Percentiles rank a stretch among this genome's conserved stretches.
phyloP scores from a whole-genome alignment of 2,113 vertebrate genomes.

The Tragelaphus scriptus region DNA sequence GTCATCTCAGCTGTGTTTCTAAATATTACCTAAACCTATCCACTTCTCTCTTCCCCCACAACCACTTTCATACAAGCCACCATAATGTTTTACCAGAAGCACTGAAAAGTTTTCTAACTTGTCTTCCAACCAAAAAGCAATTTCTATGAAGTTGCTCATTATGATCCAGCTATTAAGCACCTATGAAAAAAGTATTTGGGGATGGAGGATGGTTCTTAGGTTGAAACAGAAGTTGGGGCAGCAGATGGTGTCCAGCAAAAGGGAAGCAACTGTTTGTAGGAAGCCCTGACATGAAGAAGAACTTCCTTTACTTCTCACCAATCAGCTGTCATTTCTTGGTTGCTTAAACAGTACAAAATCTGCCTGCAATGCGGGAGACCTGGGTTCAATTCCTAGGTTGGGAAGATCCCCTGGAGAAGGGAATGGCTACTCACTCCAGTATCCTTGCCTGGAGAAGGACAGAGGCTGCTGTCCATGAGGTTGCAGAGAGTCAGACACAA shows the following conservation, averaged over 20 bases:
- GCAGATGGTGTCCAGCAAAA: neutral
- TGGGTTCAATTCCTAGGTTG: neutral
- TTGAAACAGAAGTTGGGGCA: neutral
- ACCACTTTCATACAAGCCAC: neutral
- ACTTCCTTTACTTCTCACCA: neutral
- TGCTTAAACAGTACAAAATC: neutral
- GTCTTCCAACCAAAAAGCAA: neutral
- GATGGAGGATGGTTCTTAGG: neutral
- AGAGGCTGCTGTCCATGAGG: neutral
- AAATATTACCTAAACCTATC: neutral
- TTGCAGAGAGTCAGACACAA: neutral
- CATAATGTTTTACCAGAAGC: neutral
- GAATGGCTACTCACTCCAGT: neutral
- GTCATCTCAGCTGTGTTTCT: neutral
- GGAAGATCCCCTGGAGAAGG: neutral
- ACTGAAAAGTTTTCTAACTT: neutral
- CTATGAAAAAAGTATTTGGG: neutral
- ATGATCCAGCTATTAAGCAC: neutral
- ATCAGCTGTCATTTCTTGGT: neutral
- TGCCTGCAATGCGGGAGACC: neutral
- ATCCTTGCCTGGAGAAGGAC: neutral
- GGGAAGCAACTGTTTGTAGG: neutral
- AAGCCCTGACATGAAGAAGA: neutral
- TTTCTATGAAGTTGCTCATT: neutral
- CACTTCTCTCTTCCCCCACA: neutral